Base-by-base conservation (phyloP, 64 coral and sea anemone species). In the Pachyseris speciosa region DNA sequence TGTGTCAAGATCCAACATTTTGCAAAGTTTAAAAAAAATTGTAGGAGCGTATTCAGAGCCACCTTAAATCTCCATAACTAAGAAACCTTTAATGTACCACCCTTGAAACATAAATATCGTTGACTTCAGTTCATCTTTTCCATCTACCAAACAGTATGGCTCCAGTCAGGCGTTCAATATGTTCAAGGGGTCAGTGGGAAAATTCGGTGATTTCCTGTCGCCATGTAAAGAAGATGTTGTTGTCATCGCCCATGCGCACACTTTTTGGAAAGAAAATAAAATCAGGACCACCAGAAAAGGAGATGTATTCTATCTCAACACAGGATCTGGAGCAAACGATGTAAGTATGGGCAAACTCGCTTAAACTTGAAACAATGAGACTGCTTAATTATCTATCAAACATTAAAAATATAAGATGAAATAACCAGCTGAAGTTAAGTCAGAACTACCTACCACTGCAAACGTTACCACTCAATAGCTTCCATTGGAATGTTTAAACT, bases 111-210 rank as follows among this genome's bases (percentile, higher is more conserved):
- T n/a, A n/a, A n/a, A n/a, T n/a, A n/a, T n/a, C n/a, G n/a, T 25
- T 25, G 22, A 61, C 58, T 0, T 29, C 58, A 25, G 58, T 24
- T 0, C 7, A 7, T 61, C 10, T 9, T 61, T 61, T 61, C 22
- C 22, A 61, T 19, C 27, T 61, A 25, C 27, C 58, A 71, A 71
- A 71, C 36, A 71, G 67, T 71, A 39, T 7, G 67, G 67, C 9
- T 34, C 67, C 5, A 71, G 67, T 34, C 0, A 20, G 67, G 39
- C 67, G 38, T 71, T 71, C 67, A 71, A 36, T 9, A 36, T 71
- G 67, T 36, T 71, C 32, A 71, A 71, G 34, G 67, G 67, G 17
- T 38, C 67, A 36, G 22, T 71, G 67, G 67, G 67, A 71, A 71
- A 39, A 15, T 71, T 71, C 39, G 36, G 22, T 6, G 67, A 71